These are phyloP conservation scores for Allophyes oxyacanthae DNA, from an alignment of 2,888 invertebrate genomes.

Conservation along the genomic window DNA sequence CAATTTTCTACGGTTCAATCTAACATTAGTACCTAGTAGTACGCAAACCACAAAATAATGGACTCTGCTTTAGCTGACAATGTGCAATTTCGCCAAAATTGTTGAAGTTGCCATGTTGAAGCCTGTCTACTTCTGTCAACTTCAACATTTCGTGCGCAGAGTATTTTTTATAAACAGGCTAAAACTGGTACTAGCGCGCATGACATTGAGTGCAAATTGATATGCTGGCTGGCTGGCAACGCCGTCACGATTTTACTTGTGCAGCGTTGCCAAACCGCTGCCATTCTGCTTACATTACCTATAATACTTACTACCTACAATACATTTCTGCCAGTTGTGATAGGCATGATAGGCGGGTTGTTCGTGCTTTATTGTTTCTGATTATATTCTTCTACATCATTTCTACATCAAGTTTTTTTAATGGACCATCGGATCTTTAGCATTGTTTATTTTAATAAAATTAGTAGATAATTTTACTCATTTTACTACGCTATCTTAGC, in stretches of 20 bases:
- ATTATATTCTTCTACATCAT: slow-evolving; percentile 16
- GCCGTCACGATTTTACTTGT: slow-evolving; percentile 45
- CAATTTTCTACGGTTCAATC: slow-evolving; percentile 35
- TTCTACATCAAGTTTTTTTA: background rate
- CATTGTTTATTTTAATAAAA: too few species aligned
- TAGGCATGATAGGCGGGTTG: slow-evolving; percentile 32
- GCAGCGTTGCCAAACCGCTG: slow-evolving; percentile 61
- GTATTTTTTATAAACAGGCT: slow-evolving; percentile 15
- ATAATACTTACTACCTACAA: too few species aligned
- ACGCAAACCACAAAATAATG: slow-evolving; percentile 20
- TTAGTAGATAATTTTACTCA: too few species aligned
- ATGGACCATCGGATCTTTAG: too few species aligned
- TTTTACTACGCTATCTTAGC: too few species aligned
- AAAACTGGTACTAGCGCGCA: slow-evolving; percentile 22
- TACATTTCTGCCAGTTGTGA: slow-evolving; percentile 38
- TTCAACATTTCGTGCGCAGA: slow-evolving; percentile 17
- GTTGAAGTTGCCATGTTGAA: slow-evolving; percentile 11
- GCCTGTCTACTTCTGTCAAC: slow-evolving; percentile 14
- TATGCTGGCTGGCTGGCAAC: slow-evolving; percentile 44
- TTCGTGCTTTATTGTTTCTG: slow-evolving; percentile 30
- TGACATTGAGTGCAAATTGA: slow-evolving; percentile 52
- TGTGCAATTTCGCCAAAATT: background rate
- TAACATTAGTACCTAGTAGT: slow-evolving; percentile 10
- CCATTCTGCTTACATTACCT: slow-evolving; percentile 39
- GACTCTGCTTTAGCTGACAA: slow-evolving; percentile 17